Base-by-base conservation (phyloP, 2,113 vertebrate species). In the Ceyx melanurus region DNA sequence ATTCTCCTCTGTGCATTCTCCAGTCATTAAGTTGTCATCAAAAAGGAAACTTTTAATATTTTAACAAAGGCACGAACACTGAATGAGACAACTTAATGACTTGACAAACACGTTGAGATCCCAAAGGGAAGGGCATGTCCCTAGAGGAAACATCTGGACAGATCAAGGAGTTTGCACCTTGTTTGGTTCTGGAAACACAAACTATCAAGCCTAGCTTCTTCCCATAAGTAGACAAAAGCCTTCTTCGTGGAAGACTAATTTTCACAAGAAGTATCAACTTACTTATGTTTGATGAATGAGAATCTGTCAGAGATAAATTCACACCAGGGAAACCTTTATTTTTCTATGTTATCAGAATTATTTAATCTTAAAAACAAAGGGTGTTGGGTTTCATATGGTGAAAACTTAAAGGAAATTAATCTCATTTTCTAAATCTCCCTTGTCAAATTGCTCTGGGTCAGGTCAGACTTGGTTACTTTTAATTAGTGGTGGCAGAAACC, bases 141-240 rank as follows among this genome's bases (percentile, higher is more conserved):
- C 82, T 35, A 67, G 68, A 86, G 93, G 60, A 93, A 96, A 95
- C 88, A 93, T 93, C 90, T 92, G 93, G 79, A 71, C 10, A 90
- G 65, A 95, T 86, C 48, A 91, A 91, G 22, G 21, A 53, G 19
- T 51, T 93, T 93, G 83, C 77, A 94, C 79, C 88, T 90, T 81
- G 22, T 81, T 80, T 76, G 3, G 6, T 77, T 94, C 82, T 92
- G 71, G 31, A 66, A 76, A 79, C 13, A 29, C 28, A 65, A 53
- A 26, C 33, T 90, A 83, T 83, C 21, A 94, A 90, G 35, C 11
- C 57, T 33, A 81, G 2, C 3, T 86, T 91, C 56, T 95, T 93
- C 48, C 48, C 9, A 0, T 40, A 94, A 88, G 26, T 29, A 75
- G 12, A 71, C 4, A 60, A 78, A 86, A 81, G n/a, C 42, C 21